Conservation (phyloP, 2,113 vertebrate species). For the Sinosuthora webbiana region DNA sequence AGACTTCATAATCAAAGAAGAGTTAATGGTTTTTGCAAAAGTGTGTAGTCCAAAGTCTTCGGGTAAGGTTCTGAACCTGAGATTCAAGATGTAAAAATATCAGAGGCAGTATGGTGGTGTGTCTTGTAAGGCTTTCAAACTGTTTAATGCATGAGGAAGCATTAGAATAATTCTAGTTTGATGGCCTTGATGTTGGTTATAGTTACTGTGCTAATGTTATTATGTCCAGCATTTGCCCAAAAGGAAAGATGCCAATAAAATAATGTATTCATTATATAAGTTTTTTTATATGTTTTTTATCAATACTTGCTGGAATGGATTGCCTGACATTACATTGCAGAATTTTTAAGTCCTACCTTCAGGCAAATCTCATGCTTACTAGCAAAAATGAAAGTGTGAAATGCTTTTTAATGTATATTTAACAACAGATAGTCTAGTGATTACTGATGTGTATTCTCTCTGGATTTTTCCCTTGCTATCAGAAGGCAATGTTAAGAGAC, state of each 20-base stretch:
- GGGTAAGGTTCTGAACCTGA: not conserved
- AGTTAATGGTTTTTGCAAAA: not conserved
- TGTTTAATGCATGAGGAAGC: constrained; percentile 18
- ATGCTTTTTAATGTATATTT: constrained; percentile 99
- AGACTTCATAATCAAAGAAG: not conserved
- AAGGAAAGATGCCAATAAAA: constrained; percentile 57
- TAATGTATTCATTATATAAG: constrained; percentile 69
- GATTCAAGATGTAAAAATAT: not conserved
- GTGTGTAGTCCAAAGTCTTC: not conserved
- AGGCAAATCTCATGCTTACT: constrained; percentile 89
- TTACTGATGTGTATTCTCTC: constrained; percentile 92
- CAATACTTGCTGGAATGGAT: constrained; percentile 67
- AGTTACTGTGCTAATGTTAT: constrained; percentile 1
- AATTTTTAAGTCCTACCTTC: constrained; percentile 94
- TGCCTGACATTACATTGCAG: constrained; percentile 83
- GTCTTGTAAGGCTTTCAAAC: not conserved
- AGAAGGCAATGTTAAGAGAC: constrained; percentile 71
- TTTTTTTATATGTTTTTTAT: constrained; percentile 73
- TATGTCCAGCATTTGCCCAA: constrained; percentile 27
- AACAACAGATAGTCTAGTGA: constrained; percentile 93
- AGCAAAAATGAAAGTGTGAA: constrained; percentile 96
- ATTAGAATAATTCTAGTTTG: not conserved
- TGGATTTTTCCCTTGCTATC: constrained; percentile 75
- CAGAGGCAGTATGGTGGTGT: not conserved
- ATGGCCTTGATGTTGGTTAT: constrained; percentile 18